These are phyloP conservation scores for Drosophila jambulina DNA, from an alignment of 1,140 invertebrate genomes.

Conservation along the genomic window DNA sequence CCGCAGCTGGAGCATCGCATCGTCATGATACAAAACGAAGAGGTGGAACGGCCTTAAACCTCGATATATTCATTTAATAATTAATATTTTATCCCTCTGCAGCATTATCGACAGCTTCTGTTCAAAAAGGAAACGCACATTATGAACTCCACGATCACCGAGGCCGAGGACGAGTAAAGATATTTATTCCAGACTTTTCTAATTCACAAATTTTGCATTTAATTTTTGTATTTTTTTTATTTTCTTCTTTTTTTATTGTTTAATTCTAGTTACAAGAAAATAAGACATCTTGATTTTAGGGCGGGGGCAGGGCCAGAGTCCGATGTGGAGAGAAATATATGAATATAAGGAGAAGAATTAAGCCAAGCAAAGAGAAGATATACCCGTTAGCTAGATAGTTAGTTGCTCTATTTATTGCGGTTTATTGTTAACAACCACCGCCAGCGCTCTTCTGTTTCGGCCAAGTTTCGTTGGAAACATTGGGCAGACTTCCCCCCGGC, in stretches of 20 bases:
- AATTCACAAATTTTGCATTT: slow-evolving; percentile 56
- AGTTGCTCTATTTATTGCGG: slow-evolving; percentile 59
- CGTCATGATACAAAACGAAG: slow-evolving; percentile 89
- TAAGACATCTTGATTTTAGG: slow-evolving; percentile 54
- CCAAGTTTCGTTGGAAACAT: slow-evolving; percentile 50
- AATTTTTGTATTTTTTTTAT: slow-evolving; percentile 42
- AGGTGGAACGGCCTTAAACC: slow-evolving; percentile 85
- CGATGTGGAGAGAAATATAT: slow-evolving; percentile 60
- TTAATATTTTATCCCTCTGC: background rate
- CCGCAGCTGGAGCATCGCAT: slow-evolving; percentile 92
- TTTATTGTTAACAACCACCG: slow-evolving; percentile 44
- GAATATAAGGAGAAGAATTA: slow-evolving; percentile 23
- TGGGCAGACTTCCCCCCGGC: slow-evolving; percentile 37
- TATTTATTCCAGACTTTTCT: slow-evolving; percentile 29
- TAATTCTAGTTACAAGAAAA: slow-evolving; percentile 58
- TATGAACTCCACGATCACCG: slow-evolving; percentile 79
- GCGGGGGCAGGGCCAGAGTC: slow-evolving; percentile 37
- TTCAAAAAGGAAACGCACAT: slow-evolving; percentile 78
- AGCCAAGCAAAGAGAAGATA: slow-evolving; percentile 28
- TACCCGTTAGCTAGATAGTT: slow-evolving; percentile 56
- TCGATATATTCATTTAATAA: background rate
- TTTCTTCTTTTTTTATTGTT: slow-evolving; percentile 28
- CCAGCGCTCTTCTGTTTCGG: slow-evolving; percentile 31
- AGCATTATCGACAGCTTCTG: slow-evolving; percentile 79
- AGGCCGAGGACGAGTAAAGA: slow-evolving; percentile 83